Evolutionary conservation across 1,140 invertebrate genomes (phyloP), one percentile per base, ranked within the genome.

Genomic region (Steinernema khuongi): DNA sequence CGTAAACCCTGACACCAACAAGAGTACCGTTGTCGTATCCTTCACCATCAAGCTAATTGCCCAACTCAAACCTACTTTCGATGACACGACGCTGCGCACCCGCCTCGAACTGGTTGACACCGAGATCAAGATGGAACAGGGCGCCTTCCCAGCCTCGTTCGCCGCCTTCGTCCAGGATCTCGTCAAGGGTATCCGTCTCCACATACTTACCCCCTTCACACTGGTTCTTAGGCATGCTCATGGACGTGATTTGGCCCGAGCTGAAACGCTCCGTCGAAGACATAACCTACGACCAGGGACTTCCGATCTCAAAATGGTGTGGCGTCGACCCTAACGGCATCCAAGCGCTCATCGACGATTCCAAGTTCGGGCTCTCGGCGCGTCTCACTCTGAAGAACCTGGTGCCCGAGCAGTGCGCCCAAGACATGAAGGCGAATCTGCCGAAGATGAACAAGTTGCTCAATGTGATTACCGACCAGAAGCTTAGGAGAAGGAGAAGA

Each of bases 221-320:
- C 19, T 14, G 11, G 19, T 70, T 77, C 74, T 26, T 67, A 83
- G 82, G 79, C 44, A 82, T 84, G 83, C 79, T 84, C 33, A 76
- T 80, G 73, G 83, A 84, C 44, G 80, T 85, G 31, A 79, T 84
- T 18, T 84, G 83, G 83, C 83, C 83, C 4, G 76, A 73, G 31
- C 71, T 84, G 14, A 82, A 84, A 43, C 76, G 73, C 41, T 77
- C 80, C 30, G 79, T 84, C 33, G 83, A 84, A 74, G 75, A 76
- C 33, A 68, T 84, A 4, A 80, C 68, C 28, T 81, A 85, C 43
- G 71, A 71, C 14, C 77, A 85, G 30, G 83, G 83, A 17, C 44
- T 84, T 26, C 71, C 72, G 70, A 75, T 84, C 26, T 78, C 82
- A 26, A 36, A 70, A 7, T 31, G 72, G 18, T 84, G 83, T 72